phyloP scores from a whole-genome alignment of 2,888 invertebrate genomes.

The Arge pagana region DNA sequence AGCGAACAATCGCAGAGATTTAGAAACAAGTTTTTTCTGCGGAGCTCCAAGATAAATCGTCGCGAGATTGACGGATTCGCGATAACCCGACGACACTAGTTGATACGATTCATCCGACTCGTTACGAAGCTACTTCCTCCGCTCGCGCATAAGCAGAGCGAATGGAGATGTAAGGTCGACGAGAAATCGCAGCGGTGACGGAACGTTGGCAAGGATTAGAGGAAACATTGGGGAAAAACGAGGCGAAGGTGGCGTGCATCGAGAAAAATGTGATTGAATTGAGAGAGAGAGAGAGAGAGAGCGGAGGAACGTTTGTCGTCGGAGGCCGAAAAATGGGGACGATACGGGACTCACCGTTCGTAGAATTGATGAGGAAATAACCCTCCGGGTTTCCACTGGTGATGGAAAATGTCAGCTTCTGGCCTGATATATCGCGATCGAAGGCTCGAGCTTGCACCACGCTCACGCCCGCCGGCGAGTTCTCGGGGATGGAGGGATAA shows the following conservation, averaged over 20 bases:
- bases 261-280: no score
- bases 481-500: conserved; percentile 79
- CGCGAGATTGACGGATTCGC: no score
- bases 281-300: no score
- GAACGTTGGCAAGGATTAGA: no score
- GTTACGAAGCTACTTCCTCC: background rate
- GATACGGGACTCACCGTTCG: conserved; percentile 72
- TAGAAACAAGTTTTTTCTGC: background rate
- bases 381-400: conserved; percentile 91
- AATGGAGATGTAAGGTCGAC: no score
- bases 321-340: conserved; percentile 4
- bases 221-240: no score
- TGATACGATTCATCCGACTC: conserved; percentile 6
- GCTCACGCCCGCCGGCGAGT: conserved; percentile 72
- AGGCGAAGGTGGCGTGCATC: no score
- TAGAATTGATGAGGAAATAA: conserved; percentile 84
- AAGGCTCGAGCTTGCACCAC: conserved; percentile 77
- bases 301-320: no score
- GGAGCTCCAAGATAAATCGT: background rate
- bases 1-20: no score
- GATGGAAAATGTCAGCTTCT: conserved; percentile 78
- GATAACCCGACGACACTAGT: conserved; percentile 15
- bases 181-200: no score
- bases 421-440: conserved; percentile 75
- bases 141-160: no score